Conservation (phyloP, 35 echinoderm and acorn worm genomes). For the Heliocidaris erythrogramma region DNA sequence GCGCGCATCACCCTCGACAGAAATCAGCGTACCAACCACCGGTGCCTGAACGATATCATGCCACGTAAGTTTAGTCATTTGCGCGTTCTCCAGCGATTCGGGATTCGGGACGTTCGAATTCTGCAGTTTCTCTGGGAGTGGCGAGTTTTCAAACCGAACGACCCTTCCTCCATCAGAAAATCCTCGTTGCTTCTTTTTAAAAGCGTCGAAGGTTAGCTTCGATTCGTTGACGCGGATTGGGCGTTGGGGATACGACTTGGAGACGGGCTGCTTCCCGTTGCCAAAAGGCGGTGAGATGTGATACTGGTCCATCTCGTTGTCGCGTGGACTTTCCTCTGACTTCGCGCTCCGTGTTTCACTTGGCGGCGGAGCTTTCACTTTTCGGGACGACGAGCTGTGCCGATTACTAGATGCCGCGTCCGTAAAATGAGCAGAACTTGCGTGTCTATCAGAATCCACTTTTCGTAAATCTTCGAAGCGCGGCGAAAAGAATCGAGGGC, state of each 20-base stretch:
- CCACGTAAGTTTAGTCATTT: constrained; percentile 35
- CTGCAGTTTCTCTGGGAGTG: neutral
- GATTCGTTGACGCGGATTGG: constrained; percentile 2
- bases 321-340: neutral
- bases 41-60: constrained; percentile 32
- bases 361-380: constrained; percentile 26
- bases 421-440: neutral
- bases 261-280: neutral
- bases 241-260: neutral
- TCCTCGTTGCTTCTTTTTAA: neutral
- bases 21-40: neutral
- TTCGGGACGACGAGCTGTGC: neutral
- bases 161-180: neutral
- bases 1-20: neutral
- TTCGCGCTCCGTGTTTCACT: constrained; percentile 33
- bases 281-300: neutral
- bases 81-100: no score
- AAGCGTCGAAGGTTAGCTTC: neutral
- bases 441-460: neutral
- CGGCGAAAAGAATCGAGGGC: neutral
- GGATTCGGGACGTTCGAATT: neutral
- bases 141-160: constrained; percentile 15
- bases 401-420: neutral
- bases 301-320: neutral
- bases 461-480: neutral